phyloP scores from a whole-genome alignment of 1,140 invertebrate genomes.

The Camponotus pennsylvanicus region DNA sequence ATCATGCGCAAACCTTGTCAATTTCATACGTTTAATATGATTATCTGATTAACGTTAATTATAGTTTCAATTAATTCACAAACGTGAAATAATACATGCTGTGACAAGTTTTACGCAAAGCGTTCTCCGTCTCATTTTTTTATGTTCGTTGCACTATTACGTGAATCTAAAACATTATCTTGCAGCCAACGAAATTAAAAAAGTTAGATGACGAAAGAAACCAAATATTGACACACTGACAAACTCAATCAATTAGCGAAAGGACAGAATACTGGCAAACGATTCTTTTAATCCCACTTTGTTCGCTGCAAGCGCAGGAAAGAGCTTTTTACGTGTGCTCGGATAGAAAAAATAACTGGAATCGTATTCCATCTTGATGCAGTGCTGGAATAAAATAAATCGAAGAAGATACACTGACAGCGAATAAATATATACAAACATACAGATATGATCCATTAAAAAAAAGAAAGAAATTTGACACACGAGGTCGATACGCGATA shows the following conservation, averaged over 20 bases:
- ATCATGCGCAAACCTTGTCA: conserved; percentile 66
- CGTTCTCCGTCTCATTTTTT: conserved; percentile 64
- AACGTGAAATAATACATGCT: neutral
- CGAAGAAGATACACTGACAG: conserved; percentile 25
- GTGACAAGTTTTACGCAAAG: conserved; percentile 59
- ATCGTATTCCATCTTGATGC: conserved; percentile 6
- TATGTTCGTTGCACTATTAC: conserved; percentile 70
- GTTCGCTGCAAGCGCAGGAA: conserved; percentile 54
- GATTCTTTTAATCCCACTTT: conserved; percentile 41
- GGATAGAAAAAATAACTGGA: conserved; percentile 18
- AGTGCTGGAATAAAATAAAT: neutral
- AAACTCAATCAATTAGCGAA: conserved; percentile 45
- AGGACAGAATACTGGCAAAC: conserved; percentile 8
- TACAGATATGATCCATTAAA: neutral
- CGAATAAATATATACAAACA: neutral
- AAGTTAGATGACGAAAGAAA: conserved; percentile 26
- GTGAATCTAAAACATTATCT: conserved; percentile 46
- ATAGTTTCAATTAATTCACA: neutral
- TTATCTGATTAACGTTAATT: neutral
- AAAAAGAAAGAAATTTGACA: conserved; percentile 2
- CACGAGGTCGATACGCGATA: conserved; percentile 55
- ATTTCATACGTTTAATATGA: neutral
- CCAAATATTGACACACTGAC: conserved; percentile 47
- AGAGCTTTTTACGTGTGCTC: conserved; percentile 66
- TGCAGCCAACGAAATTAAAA: conserved; percentile 63